Conservation (phyloP, 23 tunicate genomes). For the Ciona savignyi region DNA sequence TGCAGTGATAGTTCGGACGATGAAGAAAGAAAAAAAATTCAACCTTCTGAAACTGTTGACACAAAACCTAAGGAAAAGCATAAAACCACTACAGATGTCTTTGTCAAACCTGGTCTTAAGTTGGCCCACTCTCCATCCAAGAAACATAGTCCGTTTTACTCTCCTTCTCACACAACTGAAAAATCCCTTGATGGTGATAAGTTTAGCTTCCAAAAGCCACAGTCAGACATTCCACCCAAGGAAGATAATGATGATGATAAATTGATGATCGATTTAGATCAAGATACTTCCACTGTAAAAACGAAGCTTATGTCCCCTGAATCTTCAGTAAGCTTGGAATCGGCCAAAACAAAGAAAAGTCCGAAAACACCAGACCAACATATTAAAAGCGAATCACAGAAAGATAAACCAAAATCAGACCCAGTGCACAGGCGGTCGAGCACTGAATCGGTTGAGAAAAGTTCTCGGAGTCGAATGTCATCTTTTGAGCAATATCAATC, state of each 20-base stretch:
- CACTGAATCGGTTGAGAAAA: neutral
- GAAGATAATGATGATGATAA: neutral
- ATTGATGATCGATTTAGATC: neutral
- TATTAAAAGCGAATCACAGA: neutral
- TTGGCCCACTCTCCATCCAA: neutral
- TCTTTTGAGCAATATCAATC: conserved; percentile 29
- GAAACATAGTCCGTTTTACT: neutral
- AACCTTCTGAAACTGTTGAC: neutral
- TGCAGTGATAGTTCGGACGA: conserved; percentile 16
- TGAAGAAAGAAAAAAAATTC: neutral
- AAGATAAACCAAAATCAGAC: neutral
- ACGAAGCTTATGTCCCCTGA: neutral
- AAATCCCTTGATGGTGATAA: neutral
- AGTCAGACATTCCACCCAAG: neutral
- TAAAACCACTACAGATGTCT: neutral
- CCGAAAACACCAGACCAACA: neutral
- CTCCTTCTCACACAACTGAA: neutral
- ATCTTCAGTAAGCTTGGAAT: neutral
- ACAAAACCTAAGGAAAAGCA: neutral
- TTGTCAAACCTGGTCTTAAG: neutral
- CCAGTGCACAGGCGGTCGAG: neutral
- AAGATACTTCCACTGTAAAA: neutral
- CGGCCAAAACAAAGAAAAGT: neutral
- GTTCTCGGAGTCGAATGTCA: conserved; percentile 3
- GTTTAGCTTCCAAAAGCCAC: neutral